Evolutionary conservation across 2,888 invertebrate genomes (phyloP).

Genomic region (Lamellibrachia satsuma): DNA sequence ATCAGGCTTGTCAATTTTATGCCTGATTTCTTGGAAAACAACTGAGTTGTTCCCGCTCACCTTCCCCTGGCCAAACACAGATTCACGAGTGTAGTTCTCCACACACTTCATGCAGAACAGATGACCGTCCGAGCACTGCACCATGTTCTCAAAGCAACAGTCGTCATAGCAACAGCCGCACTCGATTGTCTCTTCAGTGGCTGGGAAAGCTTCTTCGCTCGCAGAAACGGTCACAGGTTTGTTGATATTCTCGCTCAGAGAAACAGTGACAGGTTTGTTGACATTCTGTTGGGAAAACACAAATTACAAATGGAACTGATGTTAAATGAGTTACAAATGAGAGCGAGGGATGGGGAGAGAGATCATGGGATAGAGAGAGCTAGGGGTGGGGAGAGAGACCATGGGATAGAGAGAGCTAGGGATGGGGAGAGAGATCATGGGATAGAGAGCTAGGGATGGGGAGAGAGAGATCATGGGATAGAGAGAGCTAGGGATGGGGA

Average conservation of each 20-base stretch:
- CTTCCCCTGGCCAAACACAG: conserved; percentile 38
- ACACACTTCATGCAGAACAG: conserved; percentile 61
- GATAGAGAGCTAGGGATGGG: too few relatives aligned
- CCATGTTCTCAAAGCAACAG: conserved; percentile 66
- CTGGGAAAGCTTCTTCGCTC: neutral
- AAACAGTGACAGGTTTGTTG: neutral
- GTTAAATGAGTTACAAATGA: too few relatives aligned
- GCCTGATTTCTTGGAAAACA: too few relatives aligned
- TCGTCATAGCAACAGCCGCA: conserved; percentile 72
- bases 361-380: too few relatives aligned
- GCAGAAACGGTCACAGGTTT: neutral
- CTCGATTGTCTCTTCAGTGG: conserved; percentile 43
- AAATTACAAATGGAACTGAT: neutral
- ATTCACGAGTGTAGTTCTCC: conserved; percentile 32
- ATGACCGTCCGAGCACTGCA: conserved; percentile 58
- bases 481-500: too few relatives aligned
- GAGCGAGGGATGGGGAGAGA: too few relatives aligned
- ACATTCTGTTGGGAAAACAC: neutral
- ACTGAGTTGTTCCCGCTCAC: neutral
- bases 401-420: too few relatives aligned
- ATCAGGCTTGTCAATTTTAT: too few relatives aligned
- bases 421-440: too few relatives aligned
- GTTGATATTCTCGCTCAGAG: neutral
- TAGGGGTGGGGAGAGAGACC: too few relatives aligned
- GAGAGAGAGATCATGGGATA: too few relatives aligned